A percentile compares a stretch with the other conserved stretches of the same genome.
Conservation (phyloP, 2,888 invertebrate genomes). For the Falcaria lacertinaria region DNA sequence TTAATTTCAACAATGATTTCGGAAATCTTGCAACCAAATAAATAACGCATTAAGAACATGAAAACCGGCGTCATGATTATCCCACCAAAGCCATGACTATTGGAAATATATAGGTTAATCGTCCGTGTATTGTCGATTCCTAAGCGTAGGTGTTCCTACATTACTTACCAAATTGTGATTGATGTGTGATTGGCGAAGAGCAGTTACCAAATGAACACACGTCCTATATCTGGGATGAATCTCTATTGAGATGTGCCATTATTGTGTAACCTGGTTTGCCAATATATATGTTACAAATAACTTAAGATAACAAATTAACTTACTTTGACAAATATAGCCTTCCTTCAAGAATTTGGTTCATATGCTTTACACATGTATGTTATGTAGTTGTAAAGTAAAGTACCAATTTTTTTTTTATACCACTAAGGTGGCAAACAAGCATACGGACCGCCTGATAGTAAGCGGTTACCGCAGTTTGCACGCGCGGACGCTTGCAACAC, state of each 20-base stretch:
- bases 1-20: too few relatives aligned
- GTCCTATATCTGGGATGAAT: conserved; percentile 3
- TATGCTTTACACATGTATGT: too few relatives aligned
- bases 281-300: too few relatives aligned
- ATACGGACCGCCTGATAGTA: too few relatives aligned
- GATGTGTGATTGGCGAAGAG: conserved; percentile 13
- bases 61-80: neutral
- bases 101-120: conserved; percentile 24
- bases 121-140: conserved; percentile 9
- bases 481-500: too few relatives aligned
- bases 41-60: neutral
- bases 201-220: neutral
- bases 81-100: neutral
- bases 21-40: neutral
- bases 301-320: neutral
- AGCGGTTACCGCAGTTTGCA: too few relatives aligned
- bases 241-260: neutral
- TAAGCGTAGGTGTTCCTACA: conserved; percentile 11
- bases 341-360: too few relatives aligned
- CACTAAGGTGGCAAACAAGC: too few relatives aligned
- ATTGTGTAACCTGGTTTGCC: conserved; percentile 1
- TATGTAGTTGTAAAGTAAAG: too few relatives aligned
- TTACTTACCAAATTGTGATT: conserved; percentile 7
- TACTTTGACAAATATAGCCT: too few relatives aligned
- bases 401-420: too few relatives aligned